Percentiles rank a stretch among this genome's conserved stretches.
phyloP scores from a whole-genome alignment of 2,797 vertebrate species.

The Rhodeus uyekii region DNA sequence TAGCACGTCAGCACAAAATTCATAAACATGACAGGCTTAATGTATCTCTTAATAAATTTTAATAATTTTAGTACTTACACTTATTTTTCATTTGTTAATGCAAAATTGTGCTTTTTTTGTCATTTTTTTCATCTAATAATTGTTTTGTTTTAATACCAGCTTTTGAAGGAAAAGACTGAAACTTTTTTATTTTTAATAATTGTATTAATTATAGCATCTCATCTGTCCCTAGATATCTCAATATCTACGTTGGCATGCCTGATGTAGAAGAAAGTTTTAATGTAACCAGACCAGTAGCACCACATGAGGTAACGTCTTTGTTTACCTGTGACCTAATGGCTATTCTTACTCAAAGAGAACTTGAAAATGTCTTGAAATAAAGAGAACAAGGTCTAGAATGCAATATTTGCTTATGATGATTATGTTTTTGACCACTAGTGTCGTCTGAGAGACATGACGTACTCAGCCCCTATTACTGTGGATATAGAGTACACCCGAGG shows the following conservation, averaged over 20 bases:
- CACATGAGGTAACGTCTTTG: constrained; percentile 86
- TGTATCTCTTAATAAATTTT: not conserved
- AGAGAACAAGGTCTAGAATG: not conserved
- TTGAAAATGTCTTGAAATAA: not conserved
- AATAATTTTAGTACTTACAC: not conserved
- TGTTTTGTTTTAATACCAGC: not conserved
- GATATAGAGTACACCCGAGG: constrained; percentile 98
- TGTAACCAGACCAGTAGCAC: constrained; percentile 93
- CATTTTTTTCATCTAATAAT: not conserved
- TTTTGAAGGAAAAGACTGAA: not conserved
- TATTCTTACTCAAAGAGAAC: not conserved
- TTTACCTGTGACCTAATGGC: not conserved
- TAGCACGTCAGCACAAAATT: not conserved
- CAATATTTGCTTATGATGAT: not conserved
- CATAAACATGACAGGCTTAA: not conserved
- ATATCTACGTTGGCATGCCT: constrained; percentile 96
- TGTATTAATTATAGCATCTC: not conserved
- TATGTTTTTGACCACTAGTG: constrained; percentile 77
- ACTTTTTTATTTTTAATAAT: not conserved
- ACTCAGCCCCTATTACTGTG: constrained; percentile 94
- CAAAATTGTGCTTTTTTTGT: not conserved
- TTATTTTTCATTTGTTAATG: not conserved
- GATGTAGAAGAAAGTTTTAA: constrained; percentile 99
- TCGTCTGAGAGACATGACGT: constrained; percentile 96
- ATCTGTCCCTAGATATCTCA: constrained; percentile 84